A percentile compares a stretch with the other conserved stretches of the same genome.
These are phyloP conservation scores for Callipepla squamata DNA, from an alignment of 2,113 vertebrate genomes.

Conservation along the genomic window DNA sequence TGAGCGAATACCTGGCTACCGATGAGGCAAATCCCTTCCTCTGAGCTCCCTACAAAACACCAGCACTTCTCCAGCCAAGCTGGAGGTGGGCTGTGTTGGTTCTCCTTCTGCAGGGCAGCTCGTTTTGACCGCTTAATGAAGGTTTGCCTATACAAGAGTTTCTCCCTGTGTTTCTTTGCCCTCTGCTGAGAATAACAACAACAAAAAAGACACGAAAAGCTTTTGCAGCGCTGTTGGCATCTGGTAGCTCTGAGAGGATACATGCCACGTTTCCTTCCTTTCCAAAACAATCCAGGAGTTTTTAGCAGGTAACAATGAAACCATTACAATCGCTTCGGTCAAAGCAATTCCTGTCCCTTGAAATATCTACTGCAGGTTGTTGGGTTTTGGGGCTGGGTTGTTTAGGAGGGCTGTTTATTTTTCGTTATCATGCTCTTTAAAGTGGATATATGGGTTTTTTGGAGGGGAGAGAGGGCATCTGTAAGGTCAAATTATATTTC, in stretches of 20 bases:
- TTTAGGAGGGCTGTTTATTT: no score
- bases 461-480: not conserved
- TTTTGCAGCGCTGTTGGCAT: not conserved
- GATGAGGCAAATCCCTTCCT: not conserved
- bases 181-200: not conserved
- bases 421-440: not conserved
- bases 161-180: not conserved
- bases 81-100: not conserved
- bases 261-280: not conserved
- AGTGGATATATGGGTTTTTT: not conserved
- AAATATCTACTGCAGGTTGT: accelerated
- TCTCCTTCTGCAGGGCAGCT: not conserved
- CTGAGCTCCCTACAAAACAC: not conserved
- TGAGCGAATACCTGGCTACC: not conserved
- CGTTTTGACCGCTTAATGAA: not conserved
- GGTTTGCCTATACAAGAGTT: not conserved
- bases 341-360: not conserved
- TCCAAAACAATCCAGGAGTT: not conserved
- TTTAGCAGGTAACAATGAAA: not conserved
- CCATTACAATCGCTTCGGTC: not conserved
- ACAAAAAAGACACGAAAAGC: not conserved
- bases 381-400: not conserved
- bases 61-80: not conserved
- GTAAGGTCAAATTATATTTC: not conserved
- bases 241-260: not conserved